Evolutionary conservation across 1,140 invertebrate species (phyloP), one percentile per base, ranked within the genome.

Genomic region (Drosophila mojavensis): DNA sequence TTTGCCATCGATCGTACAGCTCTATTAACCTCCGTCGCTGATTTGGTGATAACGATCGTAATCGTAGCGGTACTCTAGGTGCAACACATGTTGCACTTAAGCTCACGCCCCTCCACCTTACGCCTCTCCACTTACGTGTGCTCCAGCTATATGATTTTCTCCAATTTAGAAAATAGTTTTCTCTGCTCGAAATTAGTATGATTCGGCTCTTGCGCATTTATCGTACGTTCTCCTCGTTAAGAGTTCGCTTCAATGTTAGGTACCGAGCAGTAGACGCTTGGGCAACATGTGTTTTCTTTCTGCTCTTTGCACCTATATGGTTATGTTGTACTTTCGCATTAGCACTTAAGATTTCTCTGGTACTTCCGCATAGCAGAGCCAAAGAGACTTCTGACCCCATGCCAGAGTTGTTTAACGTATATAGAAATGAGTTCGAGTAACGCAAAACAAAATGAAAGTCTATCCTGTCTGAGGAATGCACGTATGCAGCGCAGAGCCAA

Each of bases 11-110:
- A 55, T 10, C 45, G 50, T 81, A 85, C 86, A 90, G 85, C 85
- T 90, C 73, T 83, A 90, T 90, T 91, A 90, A 81, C 79, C 86
- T 68, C 69, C 47, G 68, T 58, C 54, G 77, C 82, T 90, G 86
- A 89, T 89, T 89, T 89, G 79, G 86, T 90, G 86, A 90, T 90
- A 90, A 90, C 86, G 86, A 90, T 90, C 86, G 79, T 77, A 89
- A 78, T 73, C 78, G 64, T 84, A 84, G 80, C 80, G 80, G 75
- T 80, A 81, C 74, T 78, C 71, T 72, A 79, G 65, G 83, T 80
- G 77, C 79, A 88, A 88, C 82, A 86, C 82, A 86, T 86, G 83
- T 86, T 86, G 83, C 82, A 76, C 75, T 68, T 58, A 65, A 10
- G 43, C 48, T 20, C n/a, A 54, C 5, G 10, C 15, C 41, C 51